Base-by-base conservation (phyloP, 2,113 vertebrate species). In the Syrrhaptes paradoxus region DNA sequence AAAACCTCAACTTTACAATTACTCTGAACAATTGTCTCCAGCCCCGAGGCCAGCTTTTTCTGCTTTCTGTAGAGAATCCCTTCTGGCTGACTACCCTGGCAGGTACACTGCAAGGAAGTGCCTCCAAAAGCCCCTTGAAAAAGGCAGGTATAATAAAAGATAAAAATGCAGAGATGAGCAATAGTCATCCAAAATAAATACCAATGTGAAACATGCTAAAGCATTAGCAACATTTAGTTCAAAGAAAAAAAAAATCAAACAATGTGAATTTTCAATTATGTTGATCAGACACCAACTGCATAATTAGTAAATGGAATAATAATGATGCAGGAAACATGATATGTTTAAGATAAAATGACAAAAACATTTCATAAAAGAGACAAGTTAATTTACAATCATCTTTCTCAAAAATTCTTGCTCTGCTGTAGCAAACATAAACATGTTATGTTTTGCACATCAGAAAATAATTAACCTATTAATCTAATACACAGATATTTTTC, bases 281-380 rank as follows among this genome's bases (percentile, higher is more conserved):
- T 34, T 87, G 66, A 94, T 94, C 87, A 94, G 77, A 77, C 16
- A 51, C 51, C 85, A 87, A 89, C 78, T 58, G 20, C 41, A 20
- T 94, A 93, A 96, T 95, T 82, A 94, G 62, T 68, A 92, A 87
- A 96, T 31, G 73, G 55, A 90, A 80, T 90, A 95, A 91, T 79
- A 89, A 91, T 32, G 82, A 91, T 32, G 82, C 29, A 85, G 54
- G 70, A 89, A 96, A 79, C 49, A 76, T 3, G 25, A 11, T 59
- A 79, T 1, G 19, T 82, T 79, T 87, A 36, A 62, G 83, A 87
- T 31, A 19, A 91, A 90, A 87, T 59, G 48, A 85, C 80, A 92
- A 78, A 95, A 93, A 83, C 91, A 79, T 63, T 92, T 73, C 76
- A 51, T 59, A 65, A 29, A 58, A 72, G n/a, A 90, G 41, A 77